phyloP scores from a whole-genome alignment of 1,140 invertebrate species.

The Hirudo medicinalis region DNA sequence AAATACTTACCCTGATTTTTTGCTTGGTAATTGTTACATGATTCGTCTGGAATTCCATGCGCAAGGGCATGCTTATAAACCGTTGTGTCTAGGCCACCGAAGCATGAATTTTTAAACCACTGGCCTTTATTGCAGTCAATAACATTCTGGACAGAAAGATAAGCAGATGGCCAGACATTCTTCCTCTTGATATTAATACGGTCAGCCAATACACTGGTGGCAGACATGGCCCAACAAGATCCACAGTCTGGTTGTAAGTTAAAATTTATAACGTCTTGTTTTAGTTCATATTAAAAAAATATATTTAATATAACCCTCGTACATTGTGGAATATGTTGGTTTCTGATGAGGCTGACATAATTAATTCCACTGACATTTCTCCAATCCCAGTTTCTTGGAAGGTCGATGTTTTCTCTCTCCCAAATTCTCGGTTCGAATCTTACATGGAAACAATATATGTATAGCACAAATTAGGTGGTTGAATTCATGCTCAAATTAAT shows the following conservation, averaged over 20 bases:
- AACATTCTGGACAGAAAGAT: conserved; percentile 42
- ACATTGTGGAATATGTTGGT: conserved; percentile 44
- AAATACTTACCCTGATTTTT: conserved; percentile 40
- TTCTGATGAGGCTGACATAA: conserved; percentile 42
- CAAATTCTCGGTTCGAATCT: conserved; percentile 4
- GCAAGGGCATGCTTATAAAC: conserved; percentile 44
- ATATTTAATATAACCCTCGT: too few relatives aligned
- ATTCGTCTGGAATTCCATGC: conserved; percentile 45
- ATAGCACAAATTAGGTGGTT: too few relatives aligned
- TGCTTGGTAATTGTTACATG: conserved; percentile 46
- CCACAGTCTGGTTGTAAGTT: conserved; percentile 43
- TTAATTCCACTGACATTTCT: conserved; percentile 42
- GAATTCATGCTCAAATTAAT: too few relatives aligned
- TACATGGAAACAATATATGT: too few relatives aligned
- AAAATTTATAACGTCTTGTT: too few relatives aligned
- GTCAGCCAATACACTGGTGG: conserved; percentile 43
- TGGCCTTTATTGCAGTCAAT: conserved; percentile 41
- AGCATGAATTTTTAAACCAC: conserved; percentile 26
- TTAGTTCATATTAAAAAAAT: too few relatives aligned
- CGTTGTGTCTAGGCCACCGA: conserved; percentile 37
- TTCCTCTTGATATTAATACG: conserved; percentile 44
- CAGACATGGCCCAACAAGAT: conserved; percentile 46
- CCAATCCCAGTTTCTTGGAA: conserved; percentile 43
- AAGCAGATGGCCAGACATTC: conserved; percentile 42
- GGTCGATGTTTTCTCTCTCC: background rate